Conservation (phyloP, 92 coral and sea anemone genomes). For the Zoanthus sansibaricus region DNA sequence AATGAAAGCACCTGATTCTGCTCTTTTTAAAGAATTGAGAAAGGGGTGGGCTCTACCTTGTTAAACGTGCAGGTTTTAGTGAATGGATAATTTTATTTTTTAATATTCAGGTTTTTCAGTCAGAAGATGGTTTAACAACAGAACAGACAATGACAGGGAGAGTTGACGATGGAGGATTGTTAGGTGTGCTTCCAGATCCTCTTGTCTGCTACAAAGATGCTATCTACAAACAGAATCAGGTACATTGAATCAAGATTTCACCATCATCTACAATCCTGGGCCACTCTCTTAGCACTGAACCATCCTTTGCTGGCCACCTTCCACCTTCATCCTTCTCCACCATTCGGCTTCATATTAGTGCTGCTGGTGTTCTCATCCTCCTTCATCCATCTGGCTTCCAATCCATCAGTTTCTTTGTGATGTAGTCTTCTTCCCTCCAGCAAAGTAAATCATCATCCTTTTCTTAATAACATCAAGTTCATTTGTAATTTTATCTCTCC, state of each 20-base stretch:
- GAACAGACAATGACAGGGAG: conserved; percentile 50
- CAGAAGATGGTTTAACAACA: conserved; percentile 66
- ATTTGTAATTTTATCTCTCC: too few relatives aligned
- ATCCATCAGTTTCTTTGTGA: too few relatives aligned
- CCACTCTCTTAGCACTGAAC: too few relatives aligned
- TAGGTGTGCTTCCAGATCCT: conserved; percentile 73
- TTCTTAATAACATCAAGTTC: too few relatives aligned
- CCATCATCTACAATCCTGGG: too few relatives aligned
- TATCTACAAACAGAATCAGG: conserved; percentile 70
- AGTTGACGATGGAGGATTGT: conserved; percentile 63
- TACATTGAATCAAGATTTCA: background rate
- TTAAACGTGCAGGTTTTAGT: background rate
- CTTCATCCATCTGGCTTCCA: too few relatives aligned
- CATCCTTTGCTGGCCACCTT: too few relatives aligned
- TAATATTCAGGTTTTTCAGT: conserved; percentile 57
- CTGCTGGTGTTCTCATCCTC: too few relatives aligned
- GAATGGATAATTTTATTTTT: background rate
- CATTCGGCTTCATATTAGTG: too few relatives aligned
- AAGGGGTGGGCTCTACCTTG: background rate
- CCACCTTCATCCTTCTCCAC: too few relatives aligned
- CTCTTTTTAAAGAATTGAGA: background rate
- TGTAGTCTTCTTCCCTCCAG: too few relatives aligned
- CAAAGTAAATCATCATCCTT: too few relatives aligned
- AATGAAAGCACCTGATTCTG: background rate
- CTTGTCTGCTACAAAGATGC: conserved; percentile 80